Base-by-base conservation (phyloP, 2,888 invertebrate genomes). In the Neoscelio sp. region DNA sequence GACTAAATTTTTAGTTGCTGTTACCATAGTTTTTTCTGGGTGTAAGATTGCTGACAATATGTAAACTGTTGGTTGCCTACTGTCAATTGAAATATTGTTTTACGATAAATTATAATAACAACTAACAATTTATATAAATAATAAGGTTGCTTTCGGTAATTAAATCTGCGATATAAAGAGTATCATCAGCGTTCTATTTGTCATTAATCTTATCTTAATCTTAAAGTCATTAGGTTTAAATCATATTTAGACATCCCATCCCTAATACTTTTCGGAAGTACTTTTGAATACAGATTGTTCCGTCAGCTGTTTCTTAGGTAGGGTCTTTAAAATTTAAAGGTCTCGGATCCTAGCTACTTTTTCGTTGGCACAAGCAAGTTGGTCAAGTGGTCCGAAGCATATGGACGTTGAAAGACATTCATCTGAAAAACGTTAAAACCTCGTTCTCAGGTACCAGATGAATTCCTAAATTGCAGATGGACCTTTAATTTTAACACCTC, bases 321-420 rank as follows among this genome's bases (percentile, higher is more conserved):
- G 44, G 67, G 46, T 44, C 62, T 75, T 75, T 75, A 75, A 75
- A 75, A 54, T 75, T 75, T 75, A 75, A 75, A 75, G 75, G 75
- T 54, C 67, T 42, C 33, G 17, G 2, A 20, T 60, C 30, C 17
- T 38, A 23, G 60, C 23, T 23, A 23, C 4, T 33, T 64, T 73
- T 73, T 64, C 56, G 35, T 64, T 30, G n/a, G 33, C n/a, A 7
- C 6, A 23, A 23, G 54, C 17, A 12, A 13, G 13, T 18, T 5
- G 6, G 65, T 50, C 74, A 75, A 75, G 67, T 75, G 60, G 10
- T 4, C 12, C 2, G 40, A 18, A 60, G 56, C 67, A 75, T 67
- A 58, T 68, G 75, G 44, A 62, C 18, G 40, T 20, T 38, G 46
- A 33, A 3, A 42, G 46, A 75, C 67, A 75, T 26, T 52, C 17